Evolutionary conservation across 2,797 vertebrate species (phyloP).

Genomic region (Hybognathus amarus): DNA sequence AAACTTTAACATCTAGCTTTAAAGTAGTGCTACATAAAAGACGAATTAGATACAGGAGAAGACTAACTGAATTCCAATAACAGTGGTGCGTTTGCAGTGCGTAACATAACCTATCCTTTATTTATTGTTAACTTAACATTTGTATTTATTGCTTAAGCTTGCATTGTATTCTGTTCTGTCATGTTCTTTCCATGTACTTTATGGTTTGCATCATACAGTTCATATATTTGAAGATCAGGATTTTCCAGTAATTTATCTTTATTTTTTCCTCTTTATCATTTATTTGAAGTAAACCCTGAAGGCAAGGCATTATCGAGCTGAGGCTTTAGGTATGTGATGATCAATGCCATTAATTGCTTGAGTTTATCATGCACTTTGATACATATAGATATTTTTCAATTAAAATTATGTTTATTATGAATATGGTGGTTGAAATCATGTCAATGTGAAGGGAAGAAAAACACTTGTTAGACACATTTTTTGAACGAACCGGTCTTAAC

Average conservation of each 20-base stretch:
- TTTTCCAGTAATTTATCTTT: conserved; percentile 1
- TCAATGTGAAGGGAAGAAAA: neutral
- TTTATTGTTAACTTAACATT: neutral
- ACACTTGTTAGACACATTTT: neutral
- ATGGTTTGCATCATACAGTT: neutral
- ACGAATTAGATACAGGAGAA: neutral
- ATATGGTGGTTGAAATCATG: neutral
- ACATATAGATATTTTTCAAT: too few relatives aligned
- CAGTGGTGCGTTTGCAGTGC: neutral
- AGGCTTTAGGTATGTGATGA: neutral
- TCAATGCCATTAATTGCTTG: conserved; percentile 19
- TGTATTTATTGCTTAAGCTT: neutral
- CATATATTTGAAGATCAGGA: neutral
- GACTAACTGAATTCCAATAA: neutral
- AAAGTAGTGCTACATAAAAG: neutral
- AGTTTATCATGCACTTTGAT: conserved; percentile 1
- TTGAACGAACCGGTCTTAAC: neutral
- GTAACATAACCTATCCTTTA: neutral
- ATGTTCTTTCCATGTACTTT: neutral
- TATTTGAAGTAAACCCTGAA: conserved; percentile 4
- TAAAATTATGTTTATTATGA: neutral
- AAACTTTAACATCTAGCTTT: neutral
- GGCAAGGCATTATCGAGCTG: neutral
- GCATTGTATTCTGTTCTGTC: neutral
- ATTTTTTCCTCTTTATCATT: neutral